A percentile compares a stretch with the other conserved stretches of the same genome.
Evolutionary conservation across 2,888 invertebrate genomes (phyloP).

Genomic region (Chironomus riparius): DNA sequence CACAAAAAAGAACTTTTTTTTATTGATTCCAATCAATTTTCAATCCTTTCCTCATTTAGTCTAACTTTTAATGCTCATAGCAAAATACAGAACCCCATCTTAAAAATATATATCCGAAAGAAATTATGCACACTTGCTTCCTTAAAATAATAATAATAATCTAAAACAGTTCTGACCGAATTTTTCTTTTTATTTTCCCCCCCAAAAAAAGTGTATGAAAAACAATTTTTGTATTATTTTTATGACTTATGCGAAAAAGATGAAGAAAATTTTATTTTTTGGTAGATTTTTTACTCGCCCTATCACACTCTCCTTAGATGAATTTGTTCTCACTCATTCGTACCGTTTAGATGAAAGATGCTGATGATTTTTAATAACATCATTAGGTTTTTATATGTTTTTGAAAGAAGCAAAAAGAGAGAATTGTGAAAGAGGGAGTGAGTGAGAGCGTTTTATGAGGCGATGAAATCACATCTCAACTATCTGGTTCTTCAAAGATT

Average conservation of each 20-base stretch:
- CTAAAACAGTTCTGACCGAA: background rate
- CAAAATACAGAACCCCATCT: too few relatives aligned
- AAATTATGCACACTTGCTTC: too few relatives aligned
- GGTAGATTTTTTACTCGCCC: background rate
- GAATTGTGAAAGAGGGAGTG: background rate
- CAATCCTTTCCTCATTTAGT: too few relatives aligned
- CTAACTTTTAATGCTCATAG: too few relatives aligned
- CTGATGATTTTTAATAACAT: constrained; percentile 21
- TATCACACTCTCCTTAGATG: background rate
- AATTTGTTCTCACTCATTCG: background rate
- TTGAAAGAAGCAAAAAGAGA: background rate
- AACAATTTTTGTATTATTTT: background rate
- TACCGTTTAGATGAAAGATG: background rate
- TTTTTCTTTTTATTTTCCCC: background rate
- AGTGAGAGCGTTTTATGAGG: constrained; percentile 14
- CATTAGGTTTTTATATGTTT: background rate
- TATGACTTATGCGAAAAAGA: background rate
- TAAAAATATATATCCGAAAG: too few relatives aligned
- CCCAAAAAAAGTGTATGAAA: background rate
- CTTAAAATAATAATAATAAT: too few relatives aligned
- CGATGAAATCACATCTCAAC: constrained; percentile 19
- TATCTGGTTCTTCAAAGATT: background rate
- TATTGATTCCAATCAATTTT: too few relatives aligned
- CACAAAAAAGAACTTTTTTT: too few relatives aligned
- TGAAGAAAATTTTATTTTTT: background rate